A percentile compares a stretch with the other conserved stretches of the same genome.
phyloP scores from a whole-genome alignment of 2,113 vertebrate genomes.

The Paramisgurnus dabryanus region DNA sequence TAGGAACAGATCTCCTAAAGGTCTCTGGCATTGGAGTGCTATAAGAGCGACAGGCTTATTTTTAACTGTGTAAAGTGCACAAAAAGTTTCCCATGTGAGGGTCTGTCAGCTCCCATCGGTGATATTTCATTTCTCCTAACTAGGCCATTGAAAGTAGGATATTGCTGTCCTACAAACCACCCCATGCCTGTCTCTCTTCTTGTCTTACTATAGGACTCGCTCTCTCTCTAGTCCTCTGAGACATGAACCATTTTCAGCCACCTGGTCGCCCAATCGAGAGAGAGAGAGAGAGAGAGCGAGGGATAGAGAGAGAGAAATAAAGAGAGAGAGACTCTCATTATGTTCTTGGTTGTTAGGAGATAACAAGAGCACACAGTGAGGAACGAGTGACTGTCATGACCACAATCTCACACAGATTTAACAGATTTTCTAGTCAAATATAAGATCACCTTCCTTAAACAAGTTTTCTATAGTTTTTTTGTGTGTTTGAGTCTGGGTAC shows the following conservation, averaged over 20 bases:
- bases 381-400: background rate
- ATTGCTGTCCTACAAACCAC: slow-evolving; percentile 79
- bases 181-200: slow-evolving; percentile 28
- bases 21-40: slow-evolving; percentile 37
- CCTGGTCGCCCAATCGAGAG: slow-evolving; percentile 62
- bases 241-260: slow-evolving; percentile 79
- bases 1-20: slow-evolving; percentile 52
- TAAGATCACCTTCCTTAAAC: too few relatives aligned
- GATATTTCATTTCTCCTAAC: slow-evolving; percentile 76
- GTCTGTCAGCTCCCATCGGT: slow-evolving; percentile 71
- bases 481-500: too few relatives aligned
- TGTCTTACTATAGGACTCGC: slow-evolving; percentile 36
- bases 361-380: slow-evolving; percentile 3
- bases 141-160: slow-evolving; percentile 82
- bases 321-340: background rate
- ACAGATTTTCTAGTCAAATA: background rate
- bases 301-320: slow-evolving; percentile 5
- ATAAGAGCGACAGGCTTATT: slow-evolving; percentile 61
- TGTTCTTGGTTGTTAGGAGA: background rate
- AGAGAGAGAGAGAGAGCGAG: slow-evolving; percentile 37
- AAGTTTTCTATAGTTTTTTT: too few relatives aligned
- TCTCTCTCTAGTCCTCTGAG: slow-evolving; percentile 62
- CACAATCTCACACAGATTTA: background rate
- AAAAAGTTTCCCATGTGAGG: slow-evolving; percentile 47
- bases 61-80: slow-evolving; percentile 58